phyloP scores from a whole-genome alignment of 1,140 invertebrate genomes.

The Drosophila orosa region DNA sequence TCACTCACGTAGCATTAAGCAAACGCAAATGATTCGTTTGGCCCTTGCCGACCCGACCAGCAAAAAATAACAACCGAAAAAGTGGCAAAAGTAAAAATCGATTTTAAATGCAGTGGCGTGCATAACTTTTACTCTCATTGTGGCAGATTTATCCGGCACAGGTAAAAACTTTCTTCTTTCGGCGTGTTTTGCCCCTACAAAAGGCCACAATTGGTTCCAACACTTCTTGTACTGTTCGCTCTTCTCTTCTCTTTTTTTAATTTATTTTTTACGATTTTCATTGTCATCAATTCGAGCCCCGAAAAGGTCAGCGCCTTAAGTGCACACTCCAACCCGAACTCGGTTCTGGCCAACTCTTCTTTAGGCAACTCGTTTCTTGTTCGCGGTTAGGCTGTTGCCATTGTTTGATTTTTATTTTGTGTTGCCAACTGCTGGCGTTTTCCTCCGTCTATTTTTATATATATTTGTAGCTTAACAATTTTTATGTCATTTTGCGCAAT shows the following conservation, averaged over 20 bases:
- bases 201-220: conserved; percentile 30
- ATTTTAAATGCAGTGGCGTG: conserved; percentile 63
- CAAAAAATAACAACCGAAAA: conserved; percentile 5
- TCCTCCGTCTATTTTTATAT: not conserved
- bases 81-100: conserved; percentile 53
- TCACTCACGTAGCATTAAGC: conserved; percentile 64
- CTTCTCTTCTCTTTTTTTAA: conserved; percentile 5
- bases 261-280: conserved; percentile 43
- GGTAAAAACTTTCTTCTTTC: conserved; percentile 54
- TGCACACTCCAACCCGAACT: conserved; percentile 21
- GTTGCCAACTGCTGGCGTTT: conserved; percentile 38
- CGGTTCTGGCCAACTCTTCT: conserved; percentile 49
- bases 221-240: conserved; percentile 22
- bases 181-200: conserved; percentile 9
- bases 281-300: conserved; percentile 33
- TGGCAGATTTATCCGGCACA: conserved; percentile 28
- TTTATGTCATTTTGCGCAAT: conserved; percentile 59
- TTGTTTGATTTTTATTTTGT: conserved; percentile 36
- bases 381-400: conserved; percentile 39
- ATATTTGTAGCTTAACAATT: conserved; percentile 33
- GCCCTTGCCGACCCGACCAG: conserved; percentile 23
- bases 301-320: conserved; percentile 67
- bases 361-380: conserved; percentile 67
- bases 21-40: conserved; percentile 33
- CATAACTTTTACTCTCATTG: conserved; percentile 72